Base-by-base conservation (phyloP, 2,888 invertebrate genomes). In the Zele albiditarsus region DNA sequence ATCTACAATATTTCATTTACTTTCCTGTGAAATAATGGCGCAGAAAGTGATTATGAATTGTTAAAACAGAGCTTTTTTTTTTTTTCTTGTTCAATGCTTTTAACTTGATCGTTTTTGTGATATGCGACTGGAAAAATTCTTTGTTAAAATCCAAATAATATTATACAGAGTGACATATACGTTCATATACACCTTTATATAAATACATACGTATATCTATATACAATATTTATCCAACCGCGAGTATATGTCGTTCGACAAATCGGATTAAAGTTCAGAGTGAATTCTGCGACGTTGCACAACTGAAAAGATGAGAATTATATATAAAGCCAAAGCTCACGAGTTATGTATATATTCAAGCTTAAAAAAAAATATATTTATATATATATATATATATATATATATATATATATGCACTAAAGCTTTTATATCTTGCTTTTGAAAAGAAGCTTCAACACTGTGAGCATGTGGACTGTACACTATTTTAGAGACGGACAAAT, bases 251-350 rank as follows among this genome's bases (percentile, higher is more conserved):
- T 31, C n/a, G 27, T n/a, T n/a, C 28, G 62, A 27, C n/a, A 62
- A 62, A 62, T 62, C 62, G 62, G 28, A 62, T 62, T 62, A 62
- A 31, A 62, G 62, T 28, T 46, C 4, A n/a, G 46, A n/a, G 27
- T 31, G 31, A 62, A 62, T 62, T 62, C 27, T 62, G 28, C 62
- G 31, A 14, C 31, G 62, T 60, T 27, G 25, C 58, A 60, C 25
- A 46, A n/a, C n/a, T 46, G n/a, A 46, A 38, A 46, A 46, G 46
- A 46, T 46, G 46, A 46, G 6, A 46, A 31, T 28, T 27, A 63
- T 38, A 31, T 63, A 33, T 16, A 63, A n/a, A 60, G 60, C 14
- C 2, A 60, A 60, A 27, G n/a, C 20, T 23, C 20, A 53, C 10
- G 20, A 4, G 53, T 20, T 53, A 2, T 4, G 53, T 20, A 53